Evolutionary conservation across 2,888 invertebrate species (phyloP).

Genomic region (Gymnoscelis rufifasciata): DNA sequence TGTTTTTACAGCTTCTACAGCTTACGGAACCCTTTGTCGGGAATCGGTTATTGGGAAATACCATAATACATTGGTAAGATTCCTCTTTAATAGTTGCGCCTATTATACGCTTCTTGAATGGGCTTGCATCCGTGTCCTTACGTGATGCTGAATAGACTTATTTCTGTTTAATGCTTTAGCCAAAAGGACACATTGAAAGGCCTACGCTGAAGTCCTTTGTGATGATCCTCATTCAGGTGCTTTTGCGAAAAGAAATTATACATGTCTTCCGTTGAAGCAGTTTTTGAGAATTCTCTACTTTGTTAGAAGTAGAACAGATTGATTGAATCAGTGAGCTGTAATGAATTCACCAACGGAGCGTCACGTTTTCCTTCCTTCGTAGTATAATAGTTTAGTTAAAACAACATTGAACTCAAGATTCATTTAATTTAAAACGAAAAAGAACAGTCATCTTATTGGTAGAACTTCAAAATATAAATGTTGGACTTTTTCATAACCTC

Average conservation of each 20-base stretch:
- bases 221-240: conserved; percentile 23
- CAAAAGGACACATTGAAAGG: conserved; percentile 47
- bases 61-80: conserved; percentile 46
- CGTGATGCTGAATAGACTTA: conserved; percentile 63
- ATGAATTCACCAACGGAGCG: too few relatives aligned
- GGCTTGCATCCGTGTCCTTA: conserved; percentile 48
- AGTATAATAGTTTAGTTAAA: too few relatives aligned
- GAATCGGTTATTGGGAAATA: conserved; percentile 46
- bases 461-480: too few relatives aligned
- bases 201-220: conserved; percentile 26
- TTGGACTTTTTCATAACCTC: too few relatives aligned
- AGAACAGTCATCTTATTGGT: too few relatives aligned
- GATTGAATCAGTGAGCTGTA: not conserved
- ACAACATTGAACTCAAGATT: too few relatives aligned
- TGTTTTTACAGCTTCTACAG: conserved; percentile 7
- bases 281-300: conserved; percentile 2
- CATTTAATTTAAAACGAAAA: too few relatives aligned
- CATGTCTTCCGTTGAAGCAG: conserved; percentile 11
- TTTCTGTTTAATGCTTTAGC: conserved; percentile 67
- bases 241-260: conserved; percentile 16
- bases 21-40: conserved; percentile 68
- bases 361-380: too few relatives aligned
- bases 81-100: conserved; percentile 41
- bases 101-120: conserved; percentile 63
- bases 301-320: not conserved